These are phyloP conservation scores for Endotricha flammealis DNA, from an alignment of 2,888 invertebrate genomes.

Conservation along the genomic window DNA sequence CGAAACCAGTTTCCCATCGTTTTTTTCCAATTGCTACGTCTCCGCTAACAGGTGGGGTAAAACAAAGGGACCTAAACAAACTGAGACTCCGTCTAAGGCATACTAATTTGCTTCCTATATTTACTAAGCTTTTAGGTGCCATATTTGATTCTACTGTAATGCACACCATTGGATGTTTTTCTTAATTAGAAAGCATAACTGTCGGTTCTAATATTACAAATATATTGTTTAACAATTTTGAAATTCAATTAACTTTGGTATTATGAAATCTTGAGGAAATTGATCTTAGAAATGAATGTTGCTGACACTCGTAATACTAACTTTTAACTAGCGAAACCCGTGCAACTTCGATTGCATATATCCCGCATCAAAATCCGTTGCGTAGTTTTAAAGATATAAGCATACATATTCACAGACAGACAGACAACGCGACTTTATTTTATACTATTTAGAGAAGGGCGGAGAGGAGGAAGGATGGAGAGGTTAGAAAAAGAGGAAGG, in stretches of 20 bases:
- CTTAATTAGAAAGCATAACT: conserved; percentile 2
- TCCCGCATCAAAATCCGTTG: no score
- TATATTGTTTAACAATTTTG: background rate
- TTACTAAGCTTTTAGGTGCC: conserved; percentile 43
- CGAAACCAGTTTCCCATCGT: conserved; percentile 16
- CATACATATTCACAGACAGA: no score
- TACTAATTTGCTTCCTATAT: conserved; percentile 53
- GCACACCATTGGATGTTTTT: conserved; percentile 2
- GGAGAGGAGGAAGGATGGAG: no score
- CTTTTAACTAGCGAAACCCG: no score
- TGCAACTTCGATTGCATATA: no score
- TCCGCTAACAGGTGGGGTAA: conserved; percentile 28
- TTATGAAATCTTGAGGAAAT: no score
- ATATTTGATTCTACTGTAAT: conserved; percentile 14
- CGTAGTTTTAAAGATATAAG: no score
- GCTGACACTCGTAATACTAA: no score
- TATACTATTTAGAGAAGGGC: no score
- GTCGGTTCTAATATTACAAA: background rate
- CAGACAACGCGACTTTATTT: no score
- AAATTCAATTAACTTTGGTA: background rate
- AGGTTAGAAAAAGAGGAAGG: no score
- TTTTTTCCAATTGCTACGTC: conserved; percentile 21
- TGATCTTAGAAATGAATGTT: no score
- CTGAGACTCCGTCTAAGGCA: conserved; percentile 23
- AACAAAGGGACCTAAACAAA: conserved; percentile 34